Base-by-base conservation (phyloP, 2,888 invertebrate species). In the Escarpia spicata region DNA sequence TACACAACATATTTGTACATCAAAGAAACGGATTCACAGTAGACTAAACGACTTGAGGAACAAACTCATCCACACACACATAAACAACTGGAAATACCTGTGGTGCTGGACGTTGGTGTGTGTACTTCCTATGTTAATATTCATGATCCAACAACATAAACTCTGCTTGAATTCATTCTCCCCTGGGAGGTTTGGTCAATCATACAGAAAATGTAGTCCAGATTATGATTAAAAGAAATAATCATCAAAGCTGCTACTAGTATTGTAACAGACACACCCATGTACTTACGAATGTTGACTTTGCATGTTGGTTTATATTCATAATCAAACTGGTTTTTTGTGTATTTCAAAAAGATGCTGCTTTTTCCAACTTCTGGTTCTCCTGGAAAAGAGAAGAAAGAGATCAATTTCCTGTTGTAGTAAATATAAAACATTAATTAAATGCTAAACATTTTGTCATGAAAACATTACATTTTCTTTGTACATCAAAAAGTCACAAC, bases 311-410 rank as follows among this genome's bases (percentile, higher is more conserved):
- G 95, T 37, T 94, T 94, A 93, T 96, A 95, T 58, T 95, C 92
- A 15, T 95, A 95, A 92, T 95, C 95, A 93, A 95, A 95, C 94
- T 95, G 96, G 92, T 95, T 95, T 92, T 95, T 94, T 19, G 95
- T 92, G 92, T 95, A 95, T 75, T 95, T 92, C 90, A 95, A 92
- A 90, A 95, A 94, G 9, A 96, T 93, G 93, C 95, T 95, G 90
- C 95, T 95, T 93, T 96, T 96, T 3, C 96, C 95, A 43, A 95
- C 95, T 90, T 94, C 94, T 58, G 95, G 94, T 92, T 95, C 95
- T 92, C 96, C 96, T 96, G 93, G 37, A 93, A 93, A 92, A 92
- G 15, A 92, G 91, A 90, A n/a, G 19, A 92, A 19, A 75, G 19
- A 75, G 75, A 19, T 26, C 19, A 75, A 9, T 52, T 52, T 3